Conservation (phyloP, 2,113 vertebrate genomes). For the Oryzias melastigma region DNA sequence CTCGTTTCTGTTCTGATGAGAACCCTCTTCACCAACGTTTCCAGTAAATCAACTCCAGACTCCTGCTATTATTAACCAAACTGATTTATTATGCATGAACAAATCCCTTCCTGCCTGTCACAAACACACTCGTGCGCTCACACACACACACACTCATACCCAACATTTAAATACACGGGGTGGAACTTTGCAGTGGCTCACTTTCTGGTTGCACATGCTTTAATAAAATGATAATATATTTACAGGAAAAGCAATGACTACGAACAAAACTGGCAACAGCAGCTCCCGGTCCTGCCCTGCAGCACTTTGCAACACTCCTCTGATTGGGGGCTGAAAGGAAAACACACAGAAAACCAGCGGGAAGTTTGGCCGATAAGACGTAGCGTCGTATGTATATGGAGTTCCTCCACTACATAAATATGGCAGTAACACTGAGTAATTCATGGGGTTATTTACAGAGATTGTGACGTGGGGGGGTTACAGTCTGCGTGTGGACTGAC, state of each 20-base stretch:
- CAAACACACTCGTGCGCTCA: slow-evolving; percentile 28
- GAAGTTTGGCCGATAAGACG: slow-evolving; percentile 87
- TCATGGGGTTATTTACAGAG: slow-evolving; percentile 89
- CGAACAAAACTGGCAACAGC: slow-evolving; percentile 53
- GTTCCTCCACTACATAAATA: slow-evolving; percentile 85
- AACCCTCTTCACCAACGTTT: neutral
- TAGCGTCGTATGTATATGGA: slow-evolving; percentile 78
- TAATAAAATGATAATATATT: slow-evolving; percentile 97
- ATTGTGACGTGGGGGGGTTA: slow-evolving; percentile 78
- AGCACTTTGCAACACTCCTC: slow-evolving; percentile 47
- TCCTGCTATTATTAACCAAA: slow-evolving; percentile 78
- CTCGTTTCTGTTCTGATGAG: neutral
- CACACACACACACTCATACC: slow-evolving; percentile 43
- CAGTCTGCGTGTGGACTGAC: slow-evolving; percentile 71
- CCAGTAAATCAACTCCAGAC: slow-evolving; percentile 40
- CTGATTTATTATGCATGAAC: slow-evolving; percentile 82
- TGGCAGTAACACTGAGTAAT: slow-evolving; percentile 98
- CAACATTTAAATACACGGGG: slow-evolving; percentile 82
- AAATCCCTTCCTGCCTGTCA: slow-evolving; percentile 65
- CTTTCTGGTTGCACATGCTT: slow-evolving; percentile 96
- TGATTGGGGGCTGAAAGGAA: slow-evolving; percentile 21
- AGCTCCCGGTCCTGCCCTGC: slow-evolving; percentile 66
- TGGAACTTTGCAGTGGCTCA: slow-evolving; percentile 81
- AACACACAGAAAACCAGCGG: slow-evolving; percentile 67
- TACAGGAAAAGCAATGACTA: slow-evolving; percentile 89